Percentiles rank a stretch among this genome's conserved stretches.
Evolutionary conservation across 2,797 vertebrate genomes (phyloP).

Genomic region (Anguilla marmorata): DNA sequence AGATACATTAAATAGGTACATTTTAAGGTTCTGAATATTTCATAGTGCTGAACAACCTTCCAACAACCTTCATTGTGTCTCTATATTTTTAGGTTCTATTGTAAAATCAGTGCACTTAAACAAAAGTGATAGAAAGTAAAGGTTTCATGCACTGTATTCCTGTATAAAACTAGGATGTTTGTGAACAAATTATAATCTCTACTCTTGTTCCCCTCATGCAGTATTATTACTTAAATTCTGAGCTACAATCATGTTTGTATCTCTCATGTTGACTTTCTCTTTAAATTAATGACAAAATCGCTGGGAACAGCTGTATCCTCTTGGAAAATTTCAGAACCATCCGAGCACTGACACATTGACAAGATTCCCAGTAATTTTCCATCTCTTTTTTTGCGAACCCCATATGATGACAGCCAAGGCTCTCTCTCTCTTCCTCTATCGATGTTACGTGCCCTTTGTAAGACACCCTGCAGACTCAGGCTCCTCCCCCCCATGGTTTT

Average conservation of each 20-base stretch:
- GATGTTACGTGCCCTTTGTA: slow-evolving; percentile 71
- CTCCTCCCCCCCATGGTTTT: slow-evolving; percentile 63
- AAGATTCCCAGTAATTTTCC: neutral
- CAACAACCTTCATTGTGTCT: neutral
- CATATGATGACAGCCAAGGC: slow-evolving; percentile 62
- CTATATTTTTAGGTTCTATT: neutral
- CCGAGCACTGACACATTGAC: neutral
- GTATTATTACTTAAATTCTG: neutral
- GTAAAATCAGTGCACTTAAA: slow-evolving; percentile 41
- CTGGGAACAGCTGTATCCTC: neutral
- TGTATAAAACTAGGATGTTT: neutral
- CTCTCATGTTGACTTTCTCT: neutral
- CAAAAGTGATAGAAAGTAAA: slow-evolving; percentile 65
- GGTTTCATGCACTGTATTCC: neutral
- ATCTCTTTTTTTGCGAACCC: neutral
- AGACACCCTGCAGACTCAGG: slow-evolving; percentile 58
- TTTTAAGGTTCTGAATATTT: too few relatives aligned
- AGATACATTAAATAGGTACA: too few relatives aligned
- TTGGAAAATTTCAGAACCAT: neutral
- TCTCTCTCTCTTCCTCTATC: slow-evolving; percentile 66
- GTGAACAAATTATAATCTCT: neutral
- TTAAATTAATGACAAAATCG: neutral
- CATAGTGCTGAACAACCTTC: neutral
- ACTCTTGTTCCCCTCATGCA: neutral
- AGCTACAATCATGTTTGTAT: neutral